These are phyloP conservation scores for Campaea margaritaria DNA, from an alignment of 2,888 invertebrate species.

Conservation along the genomic window DNA sequence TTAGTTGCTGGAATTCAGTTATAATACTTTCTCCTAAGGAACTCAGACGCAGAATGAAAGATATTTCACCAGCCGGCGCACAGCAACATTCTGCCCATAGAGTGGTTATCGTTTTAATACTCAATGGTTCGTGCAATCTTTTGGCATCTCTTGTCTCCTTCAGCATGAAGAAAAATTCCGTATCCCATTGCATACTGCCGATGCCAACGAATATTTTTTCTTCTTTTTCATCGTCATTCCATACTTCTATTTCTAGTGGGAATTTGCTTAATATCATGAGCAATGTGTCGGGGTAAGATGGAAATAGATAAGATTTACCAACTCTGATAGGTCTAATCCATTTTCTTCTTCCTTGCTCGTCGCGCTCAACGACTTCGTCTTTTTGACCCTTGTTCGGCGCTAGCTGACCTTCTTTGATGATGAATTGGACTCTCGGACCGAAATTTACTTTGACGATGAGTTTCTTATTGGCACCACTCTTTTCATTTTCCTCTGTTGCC, in stretches of 20 bases:
- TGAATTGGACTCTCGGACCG: conserved; percentile 78
- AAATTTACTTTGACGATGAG: conserved; percentile 79
- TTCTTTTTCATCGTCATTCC: conserved; percentile 74
- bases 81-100: conserved; percentile 70
- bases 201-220: conserved; percentile 73
- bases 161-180: conserved; percentile 78
- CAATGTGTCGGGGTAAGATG: conserved; percentile 77
- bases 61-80: conserved; percentile 70
- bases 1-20: conserved; percentile 76
- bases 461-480: conserved; percentile 69
- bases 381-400: conserved; percentile 56
- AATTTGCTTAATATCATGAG: conserved; percentile 72
- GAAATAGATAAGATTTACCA: conserved; percentile 84
- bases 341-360: conserved; percentile 64
- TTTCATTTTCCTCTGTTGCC: conserved; percentile 57
- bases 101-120: conserved; percentile 63
- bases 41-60: conserved; percentile 77
- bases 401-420: conserved; percentile 78
- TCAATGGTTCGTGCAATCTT: conserved; percentile 63
- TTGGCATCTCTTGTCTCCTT: conserved; percentile 69
- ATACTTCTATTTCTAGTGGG: conserved; percentile 81
- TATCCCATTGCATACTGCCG: conserved; percentile 76
- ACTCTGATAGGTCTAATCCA: conserved; percentile 74
- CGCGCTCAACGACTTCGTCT: conserved; percentile 67
- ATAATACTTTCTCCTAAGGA: conserved; percentile 78